phyloP scores from a whole-genome alignment of 1,140 invertebrate genomes.

The Drosophila carrolli region DNA sequence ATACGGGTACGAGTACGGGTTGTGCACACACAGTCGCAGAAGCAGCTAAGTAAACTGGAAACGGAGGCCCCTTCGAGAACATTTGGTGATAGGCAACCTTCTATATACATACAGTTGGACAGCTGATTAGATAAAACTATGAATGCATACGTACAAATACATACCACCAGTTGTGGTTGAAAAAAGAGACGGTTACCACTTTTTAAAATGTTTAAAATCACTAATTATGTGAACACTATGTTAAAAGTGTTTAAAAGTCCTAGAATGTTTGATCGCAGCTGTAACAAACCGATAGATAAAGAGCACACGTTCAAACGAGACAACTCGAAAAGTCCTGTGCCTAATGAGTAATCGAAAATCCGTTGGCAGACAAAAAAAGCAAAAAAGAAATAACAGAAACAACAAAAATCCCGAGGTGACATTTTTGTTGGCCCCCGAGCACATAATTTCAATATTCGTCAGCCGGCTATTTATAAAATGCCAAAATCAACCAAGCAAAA shows the following conservation, averaged over 20 bases:
- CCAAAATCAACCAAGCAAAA: conserved; percentile 48
- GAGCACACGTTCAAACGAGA: not conserved
- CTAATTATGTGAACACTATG: not conserved
- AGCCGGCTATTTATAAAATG: conserved; percentile 78
- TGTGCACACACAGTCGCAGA: conserved; percentile 22
- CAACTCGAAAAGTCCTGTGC: conserved; percentile 34
- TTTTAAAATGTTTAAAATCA: not conserved
- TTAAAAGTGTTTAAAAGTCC: not conserved
- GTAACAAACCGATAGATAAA: conserved; percentile 3
- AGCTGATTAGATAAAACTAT: conserved; percentile 68
- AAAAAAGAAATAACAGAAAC: conserved; percentile 5
- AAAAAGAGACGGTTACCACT: not conserved
- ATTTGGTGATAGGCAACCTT: conserved; percentile 49
- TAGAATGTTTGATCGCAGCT: not conserved
- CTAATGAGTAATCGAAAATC: conserved; percentile 58
- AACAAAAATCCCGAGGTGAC: conserved; percentile 64
- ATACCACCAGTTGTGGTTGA: conserved; percentile 1
- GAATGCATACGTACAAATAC: conserved; percentile 12
- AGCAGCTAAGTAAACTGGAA: conserved; percentile 71
- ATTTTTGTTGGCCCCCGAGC: conserved; percentile 78
- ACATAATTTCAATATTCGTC: conserved; percentile 83
- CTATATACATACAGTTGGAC: conserved; percentile 33
- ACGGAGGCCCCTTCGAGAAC: conserved; percentile 44
- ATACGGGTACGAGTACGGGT: conserved; percentile 20
- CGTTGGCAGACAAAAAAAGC: conserved; percentile 30